phyloP scores from a whole-genome alignment of 1,140 invertebrate species.

The Plutomurus gul region DNA sequence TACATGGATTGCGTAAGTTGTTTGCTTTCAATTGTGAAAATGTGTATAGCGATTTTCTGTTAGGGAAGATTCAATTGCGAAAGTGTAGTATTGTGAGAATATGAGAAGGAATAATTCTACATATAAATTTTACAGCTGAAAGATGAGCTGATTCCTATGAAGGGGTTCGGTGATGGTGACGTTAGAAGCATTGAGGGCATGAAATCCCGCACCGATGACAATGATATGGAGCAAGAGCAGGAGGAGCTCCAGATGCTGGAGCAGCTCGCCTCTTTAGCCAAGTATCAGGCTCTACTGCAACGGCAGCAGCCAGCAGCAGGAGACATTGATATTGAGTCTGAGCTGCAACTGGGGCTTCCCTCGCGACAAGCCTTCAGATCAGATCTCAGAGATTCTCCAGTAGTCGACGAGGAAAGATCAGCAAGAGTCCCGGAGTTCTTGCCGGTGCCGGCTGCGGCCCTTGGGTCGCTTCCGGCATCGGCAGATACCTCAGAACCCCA shows the following conservation, averaged over 20 bases:
- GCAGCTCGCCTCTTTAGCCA: not conserved
- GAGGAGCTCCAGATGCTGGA: slow-evolving; percentile 6
- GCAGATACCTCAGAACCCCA: slow-evolving; percentile 55
- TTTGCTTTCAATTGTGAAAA: no score
- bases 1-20: no score
- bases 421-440: not conserved
- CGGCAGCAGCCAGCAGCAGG: not conserved
- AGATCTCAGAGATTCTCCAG: not conserved
- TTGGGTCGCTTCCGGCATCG: not conserved
- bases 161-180: not conserved
- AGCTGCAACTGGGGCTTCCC: not conserved
- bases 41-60: no score
- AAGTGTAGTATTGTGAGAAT: no score
- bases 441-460: slow-evolving; percentile 14
- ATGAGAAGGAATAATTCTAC: not conserved
- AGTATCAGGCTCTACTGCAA: not conserved
- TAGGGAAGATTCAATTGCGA: no score
- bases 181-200: not conserved
- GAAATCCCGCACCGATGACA: not conserved
- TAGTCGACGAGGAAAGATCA: not conserved
- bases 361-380: not conserved
- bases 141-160: not conserved
- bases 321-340: not conserved
- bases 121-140: not conserved
- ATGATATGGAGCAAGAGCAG: not conserved